Evolutionary conservation across 2,797 vertebrate genomes (phyloP), one percentile per base, ranked within the genome.

Genomic region (Semotilus atromaculatus): DNA sequence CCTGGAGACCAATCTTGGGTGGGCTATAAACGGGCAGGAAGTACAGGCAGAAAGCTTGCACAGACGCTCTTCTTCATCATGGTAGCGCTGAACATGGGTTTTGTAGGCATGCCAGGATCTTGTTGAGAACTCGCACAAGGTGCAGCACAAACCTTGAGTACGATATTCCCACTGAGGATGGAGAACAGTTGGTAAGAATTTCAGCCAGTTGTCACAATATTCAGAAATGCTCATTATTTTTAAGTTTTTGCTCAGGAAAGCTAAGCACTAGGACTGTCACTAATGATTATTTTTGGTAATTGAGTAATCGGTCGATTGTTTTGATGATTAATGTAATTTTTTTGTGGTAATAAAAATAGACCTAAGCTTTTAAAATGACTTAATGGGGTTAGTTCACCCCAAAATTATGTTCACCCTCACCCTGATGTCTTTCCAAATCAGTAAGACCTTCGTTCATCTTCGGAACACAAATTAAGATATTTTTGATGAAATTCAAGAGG

Each of bases 111-210:
- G 93, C 88, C 96, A 94, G 87, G 96, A 95, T 74, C 96, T 96
- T 13, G 97, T 95, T 0, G 97, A 98, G 88, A 97, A 99, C 86
- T 96, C 97, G 92, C 98, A 99, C 90, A 99, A 93, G 88, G 90
- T 95, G 86, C 98, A 99, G 93, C 98, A 99, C 90, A 97, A 95
- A 0, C 96, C 92, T 89, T 95, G 96, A 79, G 97, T 96, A 82
- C 98, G 96, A 83, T 99, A 99, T 75, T 94, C 95, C 95, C 95
- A 95, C 98, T 99, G 93, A 71, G 43, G 72, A 91, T 45, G 21
- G 26, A 80, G 7, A 82, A 51, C 76, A 8, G 4, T 9, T 60
- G 11, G 48, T 86, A 68, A 74, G 31, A 77, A 68, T 78, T 55
- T 70, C n/a, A 31, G 18, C 2, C 8, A n/a, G 45, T 82, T 13